phyloP scores from a whole-genome alignment of 2,888 invertebrate genomes.

The Catocala sponsa region DNA sequence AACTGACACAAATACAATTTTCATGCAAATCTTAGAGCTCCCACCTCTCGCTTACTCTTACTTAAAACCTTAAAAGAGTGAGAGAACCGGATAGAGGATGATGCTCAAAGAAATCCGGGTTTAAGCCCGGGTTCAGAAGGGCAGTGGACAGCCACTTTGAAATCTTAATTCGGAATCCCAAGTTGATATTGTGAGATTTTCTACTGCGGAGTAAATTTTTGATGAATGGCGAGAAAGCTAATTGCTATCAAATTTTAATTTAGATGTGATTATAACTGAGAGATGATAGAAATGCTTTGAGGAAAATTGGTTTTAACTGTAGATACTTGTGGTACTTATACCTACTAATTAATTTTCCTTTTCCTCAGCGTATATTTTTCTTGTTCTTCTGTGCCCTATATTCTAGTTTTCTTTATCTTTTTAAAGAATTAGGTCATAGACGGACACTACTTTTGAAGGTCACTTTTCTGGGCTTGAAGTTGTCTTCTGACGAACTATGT shows the following conservation, averaged over 20 bases:
- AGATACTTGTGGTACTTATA: no score
- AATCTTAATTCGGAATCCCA: conserved; percentile 63
- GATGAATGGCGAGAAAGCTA: conserved; percentile 33
- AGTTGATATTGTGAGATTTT: conserved; percentile 58
- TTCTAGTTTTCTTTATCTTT: no score
- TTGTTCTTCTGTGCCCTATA: no score
- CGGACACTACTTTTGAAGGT: no score
- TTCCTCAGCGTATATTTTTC: no score
- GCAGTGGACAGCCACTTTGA: conserved; percentile 69
- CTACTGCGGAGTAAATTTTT: conserved; percentile 44
- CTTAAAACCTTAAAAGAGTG: conserved; percentile 14
- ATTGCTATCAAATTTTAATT: conserved; percentile 47
- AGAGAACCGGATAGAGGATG: conserved; percentile 55
- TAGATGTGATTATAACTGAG: conserved; percentile 30
- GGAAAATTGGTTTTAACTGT: no score
- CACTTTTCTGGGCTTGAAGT: no score
- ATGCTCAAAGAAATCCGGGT: conserved; percentile 69
- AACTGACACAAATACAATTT: conserved; percentile 76
- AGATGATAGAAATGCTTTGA: conserved; percentile 4
- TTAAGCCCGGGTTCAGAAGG: conserved; percentile 56
- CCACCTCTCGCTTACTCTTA: conserved; percentile 30
- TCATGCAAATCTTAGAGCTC: conserved; percentile 55
- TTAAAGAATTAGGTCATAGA: no score
- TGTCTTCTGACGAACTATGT: no score
- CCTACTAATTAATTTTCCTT: no score